Conservation (phyloP, 2,797 vertebrate genomes). For the Danio kyathit region DNA sequence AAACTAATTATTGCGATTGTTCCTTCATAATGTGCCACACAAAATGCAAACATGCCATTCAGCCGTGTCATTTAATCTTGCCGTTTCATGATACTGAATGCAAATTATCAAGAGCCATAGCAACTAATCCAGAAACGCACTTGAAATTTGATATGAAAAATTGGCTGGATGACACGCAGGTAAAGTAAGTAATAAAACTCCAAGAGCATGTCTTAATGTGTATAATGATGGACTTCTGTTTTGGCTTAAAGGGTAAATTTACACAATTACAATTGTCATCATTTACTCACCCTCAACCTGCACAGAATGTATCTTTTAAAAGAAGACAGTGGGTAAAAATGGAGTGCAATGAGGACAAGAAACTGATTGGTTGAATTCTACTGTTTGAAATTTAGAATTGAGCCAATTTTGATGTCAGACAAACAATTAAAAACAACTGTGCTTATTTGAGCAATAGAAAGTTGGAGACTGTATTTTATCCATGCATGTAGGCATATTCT, state of each 20-base stretch:
- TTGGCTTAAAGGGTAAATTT: no score
- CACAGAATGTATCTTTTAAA: no score
- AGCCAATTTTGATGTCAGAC: background rate
- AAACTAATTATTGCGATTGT: background rate
- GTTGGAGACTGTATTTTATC: background rate
- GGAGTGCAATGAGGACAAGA: no score
- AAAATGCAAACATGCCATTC: background rate
- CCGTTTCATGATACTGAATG: background rate
- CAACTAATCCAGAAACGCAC: background rate
- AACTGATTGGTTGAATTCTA: no score
- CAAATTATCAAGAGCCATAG: background rate
- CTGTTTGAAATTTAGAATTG: background rate
- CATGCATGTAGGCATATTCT: conserved; percentile 53
- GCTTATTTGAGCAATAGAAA: background rate
- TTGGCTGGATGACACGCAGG: background rate
- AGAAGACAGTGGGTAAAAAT: no score
- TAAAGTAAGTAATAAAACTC: conserved; percentile 9
- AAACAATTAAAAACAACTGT: background rate
- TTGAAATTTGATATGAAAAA: background rate
- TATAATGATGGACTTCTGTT: no score
- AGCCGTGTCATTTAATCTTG: background rate
- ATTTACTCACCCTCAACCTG: no score
- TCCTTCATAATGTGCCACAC: background rate
- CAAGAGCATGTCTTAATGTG: no score
- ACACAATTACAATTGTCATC: no score